phyloP scores from a whole-genome alignment of 2,797 vertebrate genomes.

The Ceryle rudis region DNA sequence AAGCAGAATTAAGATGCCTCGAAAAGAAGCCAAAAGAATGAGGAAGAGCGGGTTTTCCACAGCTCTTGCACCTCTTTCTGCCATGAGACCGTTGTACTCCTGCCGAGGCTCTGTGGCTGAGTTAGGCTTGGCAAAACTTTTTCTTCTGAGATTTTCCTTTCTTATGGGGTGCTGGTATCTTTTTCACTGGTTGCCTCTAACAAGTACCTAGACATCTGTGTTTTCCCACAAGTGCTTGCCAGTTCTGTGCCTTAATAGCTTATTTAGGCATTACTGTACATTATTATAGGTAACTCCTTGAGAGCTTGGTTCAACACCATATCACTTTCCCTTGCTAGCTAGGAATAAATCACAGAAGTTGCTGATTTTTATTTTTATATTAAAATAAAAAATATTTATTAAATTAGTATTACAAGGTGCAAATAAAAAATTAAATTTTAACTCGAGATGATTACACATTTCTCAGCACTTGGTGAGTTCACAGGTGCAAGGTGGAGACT shows the following conservation, averaged over 20 bases:
- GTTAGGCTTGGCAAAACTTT: background rate
- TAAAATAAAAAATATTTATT: background rate
- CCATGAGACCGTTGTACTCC: fast-evolving
- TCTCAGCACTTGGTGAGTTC: fast-evolving
- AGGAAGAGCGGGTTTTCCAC: background rate
- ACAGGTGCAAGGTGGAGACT: background rate
- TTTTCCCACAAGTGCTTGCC: background rate
- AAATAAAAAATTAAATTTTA: background rate
- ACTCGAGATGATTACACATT: fast-evolving
- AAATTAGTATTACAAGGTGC: background rate
- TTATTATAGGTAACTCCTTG: background rate
- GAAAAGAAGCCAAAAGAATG: background rate
- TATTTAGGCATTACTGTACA: background rate
- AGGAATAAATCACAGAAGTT: background rate
- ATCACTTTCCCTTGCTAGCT: background rate
- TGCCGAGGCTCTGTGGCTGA: fast-evolving
- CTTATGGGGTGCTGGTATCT: background rate
- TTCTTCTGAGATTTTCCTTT: background rate
- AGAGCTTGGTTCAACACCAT: background rate
- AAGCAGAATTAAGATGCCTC: background rate
- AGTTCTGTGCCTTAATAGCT: background rate
- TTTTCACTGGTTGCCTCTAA: background rate
- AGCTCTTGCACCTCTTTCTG: background rate
- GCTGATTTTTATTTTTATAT: background rate
- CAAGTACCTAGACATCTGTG: background rate